Evolutionary conservation across 2,113 vertebrate genomes (phyloP).

Genomic region (Aepyceros melampus): DNA sequence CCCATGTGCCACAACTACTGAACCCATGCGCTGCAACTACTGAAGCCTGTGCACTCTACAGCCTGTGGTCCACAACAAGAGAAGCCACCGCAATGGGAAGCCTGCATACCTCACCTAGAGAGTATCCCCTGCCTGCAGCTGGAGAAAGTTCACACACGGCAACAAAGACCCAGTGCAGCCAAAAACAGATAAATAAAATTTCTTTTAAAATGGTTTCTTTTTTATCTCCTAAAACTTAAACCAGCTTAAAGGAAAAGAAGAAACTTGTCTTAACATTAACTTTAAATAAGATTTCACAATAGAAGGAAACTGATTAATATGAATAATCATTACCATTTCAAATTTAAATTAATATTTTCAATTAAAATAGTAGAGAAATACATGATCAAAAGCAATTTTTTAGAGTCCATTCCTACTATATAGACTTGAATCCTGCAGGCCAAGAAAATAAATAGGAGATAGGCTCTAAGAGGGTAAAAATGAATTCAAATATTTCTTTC

Average conservation of each 20-base stretch:
- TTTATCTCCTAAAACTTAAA: not conserved
- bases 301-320: not conserved
- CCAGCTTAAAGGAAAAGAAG: not conserved
- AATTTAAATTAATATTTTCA: not conserved
- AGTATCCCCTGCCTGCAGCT: not conserved
- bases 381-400: not conserved
- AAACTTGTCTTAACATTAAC: not conserved
- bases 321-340: not conserved
- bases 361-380: not conserved
- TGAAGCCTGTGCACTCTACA: not conserved
- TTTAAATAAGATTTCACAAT: not conserved
- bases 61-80: not conserved
- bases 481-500: constrained; percentile 6
- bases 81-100: not conserved
- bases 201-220: not conserved
- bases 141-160: not conserved
- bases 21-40: not conserved
- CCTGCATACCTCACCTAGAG: not conserved
- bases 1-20: not conserved
- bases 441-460: not conserved
- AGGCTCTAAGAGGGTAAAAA: not conserved
- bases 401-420: not conserved
- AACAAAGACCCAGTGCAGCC: not conserved
- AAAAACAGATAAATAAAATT: not conserved
- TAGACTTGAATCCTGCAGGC: not conserved